Conservation (phyloP, 2,888 invertebrate species). For the Drosophila birchii region DNA sequence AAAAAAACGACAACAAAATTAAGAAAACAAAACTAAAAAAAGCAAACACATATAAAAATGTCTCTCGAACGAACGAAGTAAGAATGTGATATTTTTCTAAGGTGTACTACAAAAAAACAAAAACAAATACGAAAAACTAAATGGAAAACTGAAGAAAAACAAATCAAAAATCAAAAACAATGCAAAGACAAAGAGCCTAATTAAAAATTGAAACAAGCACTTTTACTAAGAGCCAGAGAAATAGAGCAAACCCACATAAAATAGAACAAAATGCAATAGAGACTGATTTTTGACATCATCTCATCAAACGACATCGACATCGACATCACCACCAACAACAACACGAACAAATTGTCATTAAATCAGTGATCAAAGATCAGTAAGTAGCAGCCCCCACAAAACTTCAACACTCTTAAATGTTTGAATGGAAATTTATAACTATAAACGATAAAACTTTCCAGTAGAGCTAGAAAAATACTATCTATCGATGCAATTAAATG, state of each 20-base stretch:
- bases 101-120: conserved; percentile 69
- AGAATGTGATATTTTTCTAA: conserved; percentile 85
- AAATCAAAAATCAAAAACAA: conserved; percentile 35
- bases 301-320: conserved; percentile 15
- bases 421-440: not conserved
- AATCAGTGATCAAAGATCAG: conserved; percentile 13
- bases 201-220: conserved; percentile 47
- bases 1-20: conserved; percentile 20
- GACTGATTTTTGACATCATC: conserved; percentile 82
- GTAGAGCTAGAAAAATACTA: not conserved
- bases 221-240: conserved; percentile 57
- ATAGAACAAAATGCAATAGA: conserved; percentile 83
- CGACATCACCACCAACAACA: conserved; percentile 32
- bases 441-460: not conserved
- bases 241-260: conserved; percentile 53
- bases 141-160: conserved; percentile 9
- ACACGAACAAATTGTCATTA: conserved; percentile 14
- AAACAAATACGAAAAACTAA: conserved; percentile 20
- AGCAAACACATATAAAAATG: conserved; percentile 68
- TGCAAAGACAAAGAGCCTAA: conserved; percentile 39
- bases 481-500: not conserved
- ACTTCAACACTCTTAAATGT: conserved; percentile 2
- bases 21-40: conserved; percentile 34
- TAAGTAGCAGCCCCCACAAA: conserved; percentile 3
- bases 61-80: conserved; percentile 85